Evolutionary conservation across 2,113 vertebrate species (phyloP), one percentile per base, ranked within the genome.

Genomic region (Cervus canadensis): DNA sequence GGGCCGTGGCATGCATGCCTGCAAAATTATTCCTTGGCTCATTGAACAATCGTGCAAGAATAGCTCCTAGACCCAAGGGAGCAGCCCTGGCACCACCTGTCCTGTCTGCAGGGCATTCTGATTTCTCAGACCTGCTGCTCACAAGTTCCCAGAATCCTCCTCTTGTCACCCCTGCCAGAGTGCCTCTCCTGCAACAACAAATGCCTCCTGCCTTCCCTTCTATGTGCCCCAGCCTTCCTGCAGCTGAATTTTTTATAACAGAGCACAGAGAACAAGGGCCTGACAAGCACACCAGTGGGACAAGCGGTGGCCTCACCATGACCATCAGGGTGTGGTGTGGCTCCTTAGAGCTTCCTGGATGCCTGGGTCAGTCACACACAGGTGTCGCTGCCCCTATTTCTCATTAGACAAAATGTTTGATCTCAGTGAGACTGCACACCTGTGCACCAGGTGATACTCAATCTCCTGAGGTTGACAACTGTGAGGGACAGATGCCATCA

Each of bases 291-390:
- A 45, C 36, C 30, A 3, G 17, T 33, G 19, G 23, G 17, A 26
- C 2, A 64, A 33, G n/a, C 3, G 2, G 28, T 6, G 56, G 16
- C 26, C 33, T 43, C 7, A 16, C 23, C 13, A 1, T 33, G 48
- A 9, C 45, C 25, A 0, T 10, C 3, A 0, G 7, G n/a, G 19
- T 23, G 28, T 7, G 21, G 23, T 84, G 10, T 71, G 59, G 26
- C 28, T 79, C 30, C 30, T n/a, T 36, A 60, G 74, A 50, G 36
- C 59, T 92, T 43, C 3, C n/a, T 17, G 48, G 28, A 7, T n/a
- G 28, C 25, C 79, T 56, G 60, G 12, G 9, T n/a, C 45, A 59
- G 21, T 25, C 5, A 15, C 40, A 48, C 43, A 16, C 48, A 45
- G n/a, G 19, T 15, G 30, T 52, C 2, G 7, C 48, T 43, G 12